A percentile compares a stretch with the other conserved stretches of the same genome.
Conservation (phyloP, 1,140 invertebrate species). For the Chymomyza costata region DNA sequence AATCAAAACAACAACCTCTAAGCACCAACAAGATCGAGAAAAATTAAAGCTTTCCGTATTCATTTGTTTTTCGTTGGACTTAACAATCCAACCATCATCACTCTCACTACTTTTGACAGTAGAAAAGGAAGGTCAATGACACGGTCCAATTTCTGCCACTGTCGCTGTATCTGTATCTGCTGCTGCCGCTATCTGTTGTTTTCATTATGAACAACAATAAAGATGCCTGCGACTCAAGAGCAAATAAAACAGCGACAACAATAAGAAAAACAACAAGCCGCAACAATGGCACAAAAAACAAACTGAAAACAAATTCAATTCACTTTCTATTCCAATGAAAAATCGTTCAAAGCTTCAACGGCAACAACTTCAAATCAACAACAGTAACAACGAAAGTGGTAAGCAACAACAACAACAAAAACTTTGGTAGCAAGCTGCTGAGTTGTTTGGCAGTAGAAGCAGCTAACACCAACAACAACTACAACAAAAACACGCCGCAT, state of each 20-base stretch:
- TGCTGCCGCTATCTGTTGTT: conserved; percentile 24
- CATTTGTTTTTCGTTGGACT: too few species aligned
- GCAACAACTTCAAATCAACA: conserved; percentile 56
- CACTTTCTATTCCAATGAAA: conserved; percentile 75
- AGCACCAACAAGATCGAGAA: too few species aligned
- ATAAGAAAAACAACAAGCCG: conserved; percentile 17
- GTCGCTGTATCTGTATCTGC: conserved; percentile 12
- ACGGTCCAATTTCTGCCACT: conserved; percentile 54
- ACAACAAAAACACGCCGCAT: conserved; percentile 39
- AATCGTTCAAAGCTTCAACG: conserved; percentile 65
- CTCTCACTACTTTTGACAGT: conserved; percentile 59
- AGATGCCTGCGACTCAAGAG: conserved; percentile 50
- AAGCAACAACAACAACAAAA: conserved; percentile 40
- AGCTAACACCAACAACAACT: conserved; percentile 33
- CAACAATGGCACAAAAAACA: conserved; percentile 3
- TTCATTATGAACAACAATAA: conserved; percentile 54
- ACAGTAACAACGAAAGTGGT: conserved; percentile 73
- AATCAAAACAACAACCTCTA: too few species aligned
- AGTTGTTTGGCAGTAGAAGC: conserved; percentile 22
- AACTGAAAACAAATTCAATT: conserved; percentile 64
- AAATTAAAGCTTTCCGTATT: too few species aligned
- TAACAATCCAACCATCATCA: too few species aligned
- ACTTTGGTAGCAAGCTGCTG: conserved; percentile 32
- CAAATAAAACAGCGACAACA: conserved; percentile 44
- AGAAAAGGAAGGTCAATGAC: conserved; percentile 73